phyloP scores from a whole-genome alignment of 2,888 invertebrate genomes.

The Gerris lacustris region DNA sequence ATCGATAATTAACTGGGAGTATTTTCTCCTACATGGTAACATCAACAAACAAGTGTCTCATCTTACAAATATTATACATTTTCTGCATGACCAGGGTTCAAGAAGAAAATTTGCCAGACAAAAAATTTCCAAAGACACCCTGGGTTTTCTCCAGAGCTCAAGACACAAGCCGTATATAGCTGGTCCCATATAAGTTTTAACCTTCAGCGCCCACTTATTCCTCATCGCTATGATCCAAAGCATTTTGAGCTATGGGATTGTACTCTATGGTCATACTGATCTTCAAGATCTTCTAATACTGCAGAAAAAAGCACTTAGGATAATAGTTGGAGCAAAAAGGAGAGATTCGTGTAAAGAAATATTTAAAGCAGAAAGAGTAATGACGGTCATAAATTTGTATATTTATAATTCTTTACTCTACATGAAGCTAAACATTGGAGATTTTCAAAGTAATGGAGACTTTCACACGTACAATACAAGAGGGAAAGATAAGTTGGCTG shows the following conservation, averaged over 20 bases:
- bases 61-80: no score
- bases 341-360: not conserved
- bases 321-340: not conserved
- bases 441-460: not conserved
- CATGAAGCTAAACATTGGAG: not conserved
- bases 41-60: no score
- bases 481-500: not conserved
- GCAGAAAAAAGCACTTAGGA: not conserved
- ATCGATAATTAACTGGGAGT: no score
- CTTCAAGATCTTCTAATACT: not conserved
- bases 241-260: not conserved
- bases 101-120: no score
- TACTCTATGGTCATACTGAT: not conserved
- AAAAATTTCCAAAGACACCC: no score
- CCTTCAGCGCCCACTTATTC: no score
- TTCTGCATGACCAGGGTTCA: no score
- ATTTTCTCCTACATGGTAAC: no score
- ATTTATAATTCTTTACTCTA: not conserved
- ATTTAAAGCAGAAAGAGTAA: not conserved
- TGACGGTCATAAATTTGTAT: not conserved
- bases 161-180: no score
- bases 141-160: no score
- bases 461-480: not conserved
- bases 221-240: not conserved
- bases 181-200: no score